Conservation (phyloP, 2,113 vertebrate genomes). For the Syngnathoides biaculeatus region DNA sequence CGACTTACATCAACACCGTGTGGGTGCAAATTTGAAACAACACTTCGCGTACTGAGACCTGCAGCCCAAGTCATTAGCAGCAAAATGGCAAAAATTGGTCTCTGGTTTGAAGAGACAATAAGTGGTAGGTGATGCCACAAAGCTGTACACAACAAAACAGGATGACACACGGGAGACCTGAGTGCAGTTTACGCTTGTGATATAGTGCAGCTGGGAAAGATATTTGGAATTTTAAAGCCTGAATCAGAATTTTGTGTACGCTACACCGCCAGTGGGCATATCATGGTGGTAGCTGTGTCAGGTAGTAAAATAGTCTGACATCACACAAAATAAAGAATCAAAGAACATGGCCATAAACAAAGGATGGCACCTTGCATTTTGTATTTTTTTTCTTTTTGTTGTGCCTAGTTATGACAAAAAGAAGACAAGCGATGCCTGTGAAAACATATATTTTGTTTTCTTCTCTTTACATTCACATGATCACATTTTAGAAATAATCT, state of each 20-base stretch:
- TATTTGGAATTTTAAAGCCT: background rate
- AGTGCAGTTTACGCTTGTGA: background rate
- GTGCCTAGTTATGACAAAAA: too few species aligned
- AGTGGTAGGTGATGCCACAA: background rate
- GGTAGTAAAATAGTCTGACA: background rate
- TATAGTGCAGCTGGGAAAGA: background rate
- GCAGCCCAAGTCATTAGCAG: background rate
- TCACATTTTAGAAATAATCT: too few species aligned
- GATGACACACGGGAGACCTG: background rate
- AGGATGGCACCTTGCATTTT: too few species aligned
- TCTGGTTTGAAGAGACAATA: background rate
- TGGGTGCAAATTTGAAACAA: constrained; percentile 1
- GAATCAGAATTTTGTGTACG: background rate
- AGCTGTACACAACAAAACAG: constrained; percentile 14
- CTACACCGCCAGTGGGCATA: background rate
- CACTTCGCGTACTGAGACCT: background rate
- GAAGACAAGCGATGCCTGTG: too few species aligned
- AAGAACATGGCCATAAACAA: background rate
- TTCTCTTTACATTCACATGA: too few species aligned
- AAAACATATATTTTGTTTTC: too few species aligned
- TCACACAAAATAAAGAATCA: background rate
- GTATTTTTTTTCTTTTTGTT: too few species aligned
- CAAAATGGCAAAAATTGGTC: background rate
- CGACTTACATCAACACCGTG: background rate
- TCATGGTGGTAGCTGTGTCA: background rate